phyloP scores from a whole-genome alignment of 2,113 vertebrate genomes.

The Thamnophis sirtalis region DNA sequence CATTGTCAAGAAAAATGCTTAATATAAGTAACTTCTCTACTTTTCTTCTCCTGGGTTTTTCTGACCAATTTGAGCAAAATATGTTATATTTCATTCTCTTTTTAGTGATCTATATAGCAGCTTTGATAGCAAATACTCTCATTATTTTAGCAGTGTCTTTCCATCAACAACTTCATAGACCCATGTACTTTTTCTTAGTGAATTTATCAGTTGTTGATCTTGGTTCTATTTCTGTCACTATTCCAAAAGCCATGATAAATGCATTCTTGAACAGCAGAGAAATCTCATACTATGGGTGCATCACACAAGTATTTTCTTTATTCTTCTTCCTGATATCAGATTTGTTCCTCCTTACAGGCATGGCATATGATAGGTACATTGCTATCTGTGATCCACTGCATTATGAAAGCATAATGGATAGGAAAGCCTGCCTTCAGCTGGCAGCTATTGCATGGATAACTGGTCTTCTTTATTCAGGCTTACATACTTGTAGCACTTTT shows the following conservation, averaged over 20 bases:
- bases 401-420: neutral
- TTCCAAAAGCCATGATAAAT: neutral
- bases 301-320: neutral
- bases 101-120: neutral
- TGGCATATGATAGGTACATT: neutral
- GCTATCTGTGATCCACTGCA: neutral
- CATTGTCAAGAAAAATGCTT: neutral
- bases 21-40: neutral
- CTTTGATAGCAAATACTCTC: neutral
- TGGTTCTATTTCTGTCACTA: neutral
- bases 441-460: neutral
- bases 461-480: neutral
- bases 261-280: neutral
- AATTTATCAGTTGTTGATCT: neutral
- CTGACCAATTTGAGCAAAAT: neutral
- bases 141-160: neutral
- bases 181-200: neutral
- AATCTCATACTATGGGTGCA: neutral
- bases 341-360: neutral
- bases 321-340: neutral
- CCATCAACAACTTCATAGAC: neutral
- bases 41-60: conserved; percentile 11
- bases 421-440: neutral
- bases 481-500: neutral
- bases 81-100: neutral